Percentiles rank a stretch among this genome's conserved stretches.
phyloP scores from a whole-genome alignment of 2,113 vertebrate genomes.

The Rhinoderma darwinii region DNA sequence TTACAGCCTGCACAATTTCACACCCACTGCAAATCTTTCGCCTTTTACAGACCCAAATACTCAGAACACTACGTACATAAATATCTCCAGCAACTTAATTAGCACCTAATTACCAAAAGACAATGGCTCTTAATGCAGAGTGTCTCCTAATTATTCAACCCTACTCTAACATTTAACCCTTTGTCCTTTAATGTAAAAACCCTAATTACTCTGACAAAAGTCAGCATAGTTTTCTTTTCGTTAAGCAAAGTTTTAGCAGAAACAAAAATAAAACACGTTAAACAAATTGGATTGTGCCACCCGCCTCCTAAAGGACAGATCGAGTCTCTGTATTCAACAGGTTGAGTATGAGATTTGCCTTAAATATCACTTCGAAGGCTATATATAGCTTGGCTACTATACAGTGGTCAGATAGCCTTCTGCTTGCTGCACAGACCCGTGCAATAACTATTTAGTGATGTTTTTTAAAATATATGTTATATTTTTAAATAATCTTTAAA shows the following conservation, averaged over 20 bases:
- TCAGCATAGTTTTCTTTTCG: slow-evolving; percentile 1
- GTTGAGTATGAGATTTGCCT: background rate
- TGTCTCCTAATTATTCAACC: slow-evolving; percentile 40
- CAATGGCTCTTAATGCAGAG: slow-evolving; percentile 36
- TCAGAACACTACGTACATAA: background rate
- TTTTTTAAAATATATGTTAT: no score
- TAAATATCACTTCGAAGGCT: background rate
- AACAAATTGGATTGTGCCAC: background rate
- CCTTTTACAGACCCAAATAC: slow-evolving; percentile 1
- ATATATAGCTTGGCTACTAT: no score
- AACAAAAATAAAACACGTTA: slow-evolving; percentile 22
- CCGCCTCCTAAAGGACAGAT: background rate
- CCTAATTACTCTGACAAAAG: slow-evolving; percentile 39
- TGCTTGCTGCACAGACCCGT: no score
- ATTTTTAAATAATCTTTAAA: no score
- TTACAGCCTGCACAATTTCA: background rate
- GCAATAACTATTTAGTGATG: no score
- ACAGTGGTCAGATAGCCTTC: no score
- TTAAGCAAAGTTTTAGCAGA: background rate
- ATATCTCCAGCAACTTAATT: slow-evolving; percentile 33
- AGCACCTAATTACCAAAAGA: slow-evolving; percentile 33
- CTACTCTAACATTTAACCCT: slow-evolving; percentile 44
- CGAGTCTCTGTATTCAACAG: background rate
- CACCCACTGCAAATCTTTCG: background rate
- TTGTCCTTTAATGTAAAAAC: slow-evolving; percentile 42